Evolutionary conservation across 2,113 vertebrate genomes (phyloP), one percentile per base, ranked within the genome.

Genomic region (Arvicanthis niloticus): DNA sequence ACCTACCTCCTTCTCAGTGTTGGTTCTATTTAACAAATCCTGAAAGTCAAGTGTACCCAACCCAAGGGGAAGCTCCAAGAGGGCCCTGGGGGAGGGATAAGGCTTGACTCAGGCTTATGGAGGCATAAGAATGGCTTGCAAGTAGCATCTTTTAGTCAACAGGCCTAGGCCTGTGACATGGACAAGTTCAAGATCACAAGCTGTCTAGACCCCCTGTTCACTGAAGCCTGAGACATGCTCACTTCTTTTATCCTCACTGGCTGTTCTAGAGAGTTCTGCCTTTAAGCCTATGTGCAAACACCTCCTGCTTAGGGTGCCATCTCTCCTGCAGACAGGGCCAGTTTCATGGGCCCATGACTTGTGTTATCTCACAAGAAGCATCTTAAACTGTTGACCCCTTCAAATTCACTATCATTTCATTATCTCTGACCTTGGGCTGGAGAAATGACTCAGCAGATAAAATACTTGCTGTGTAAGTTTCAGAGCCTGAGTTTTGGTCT

Each of bases 101-200:
- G 34, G 11, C 29, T 84, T 19, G 13, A 53, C 19, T 22, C 34
- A 7, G 76, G 40, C 29, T 24, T 22, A 17, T 34, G 7, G 37
- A 85, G 67, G 34, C 53, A 45, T 1, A n/a, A 42, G n/a, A 56
- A n/a, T 53, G 51, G 24, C 21, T 42, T 12, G 1, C 4, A 29
- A 60, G 45, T 2, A 24, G 45, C 7, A 34, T 13, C 34, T 0
- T 19, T 72, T 8, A 4, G 6, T 70, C 82, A 16, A 1, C 0
- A 22, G 51, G 24, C 56, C n/a, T 15, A 40, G 51, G 11, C 17
- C 0, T 5, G 34, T 3, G n/a, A 42, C 5, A 3, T 0, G 17
- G 53, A 51, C 5, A 60, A 16, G 51, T 89, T 34, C n/a, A 56
- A 72, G 72, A 22, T 19, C 17, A 8, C 19, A 21, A 31, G 12